These are phyloP conservation scores for Lates calcarifer DNA, from an alignment of 2,113 vertebrate species.

Conservation along the genomic window DNA sequence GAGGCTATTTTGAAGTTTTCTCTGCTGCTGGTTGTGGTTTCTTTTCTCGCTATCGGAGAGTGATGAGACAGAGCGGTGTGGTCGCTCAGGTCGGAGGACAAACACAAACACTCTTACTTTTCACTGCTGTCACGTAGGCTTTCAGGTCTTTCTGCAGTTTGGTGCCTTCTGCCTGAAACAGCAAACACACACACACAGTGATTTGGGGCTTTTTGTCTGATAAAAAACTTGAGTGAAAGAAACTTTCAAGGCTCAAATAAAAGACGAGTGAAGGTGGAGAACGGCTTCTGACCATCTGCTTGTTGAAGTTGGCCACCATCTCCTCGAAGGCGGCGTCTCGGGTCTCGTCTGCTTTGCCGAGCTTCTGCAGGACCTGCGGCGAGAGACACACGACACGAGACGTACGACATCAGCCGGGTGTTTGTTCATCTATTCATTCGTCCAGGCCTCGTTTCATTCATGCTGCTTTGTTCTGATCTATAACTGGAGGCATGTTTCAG, in stretches of 20 bases:
- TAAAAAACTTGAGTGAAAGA: too few relatives aligned
- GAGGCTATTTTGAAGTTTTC: too few relatives aligned
- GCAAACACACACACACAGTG: conserved; percentile 3
- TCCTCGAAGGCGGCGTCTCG: conserved; percentile 95
- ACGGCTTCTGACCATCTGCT: conserved; percentile 91
- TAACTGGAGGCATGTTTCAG: conserved; percentile 5
- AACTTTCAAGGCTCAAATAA: too few relatives aligned
- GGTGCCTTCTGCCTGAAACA: conserved; percentile 88
- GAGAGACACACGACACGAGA: neutral
- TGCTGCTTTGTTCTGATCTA: neutral
- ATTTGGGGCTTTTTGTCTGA: too few relatives aligned
- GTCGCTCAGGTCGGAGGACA: too few relatives aligned
- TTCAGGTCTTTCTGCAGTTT: conserved; percentile 95
- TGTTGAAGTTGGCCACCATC: conserved; percentile 95
- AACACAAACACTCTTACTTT: conserved; percentile 84
- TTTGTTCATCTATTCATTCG: neutral
- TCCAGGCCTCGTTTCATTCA: neutral
- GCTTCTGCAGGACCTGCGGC: conserved; percentile 94
- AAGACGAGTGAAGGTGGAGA: neutral
- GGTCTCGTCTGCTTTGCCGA: conserved; percentile 98
- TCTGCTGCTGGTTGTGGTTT: too few relatives aligned
- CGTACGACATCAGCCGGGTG: neutral
- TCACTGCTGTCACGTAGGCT: conserved; percentile 90
- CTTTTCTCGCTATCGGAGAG: too few relatives aligned
- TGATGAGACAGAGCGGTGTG: too few relatives aligned